Evolutionary conservation across 2,888 invertebrate genomes (phyloP), one percentile per base, ranked within the genome.

Genomic region (Eurois occulta): DNA sequence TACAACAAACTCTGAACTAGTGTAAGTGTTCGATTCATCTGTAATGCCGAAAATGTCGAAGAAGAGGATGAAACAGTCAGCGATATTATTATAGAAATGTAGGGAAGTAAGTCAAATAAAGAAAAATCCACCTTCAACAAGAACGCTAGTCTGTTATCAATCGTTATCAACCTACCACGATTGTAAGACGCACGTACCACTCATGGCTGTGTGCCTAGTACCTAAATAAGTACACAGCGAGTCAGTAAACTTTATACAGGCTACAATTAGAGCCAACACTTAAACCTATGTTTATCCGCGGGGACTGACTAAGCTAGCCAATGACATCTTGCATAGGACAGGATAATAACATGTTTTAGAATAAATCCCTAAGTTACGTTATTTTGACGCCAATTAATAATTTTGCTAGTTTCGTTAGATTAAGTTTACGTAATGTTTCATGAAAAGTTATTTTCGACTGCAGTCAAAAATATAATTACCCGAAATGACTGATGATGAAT

Each of bases 171-270:
- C 78, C 78, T 72, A 75, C 67, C 77, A 81, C 76, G 83, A 86
- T 87, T 80, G 80, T 72, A 71, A 80, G 76, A 79, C 80, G 78
- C 83, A 84, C 77, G 79, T 84, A 78, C 60, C 66, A 67, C 75
- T 82, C 46, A 43, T 62, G 58, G 74, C 58, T 75, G 72, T 81
- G 76, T 87, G 83, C 83, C 62, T 76, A 65, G 41, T 41, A 41
- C 65, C 41, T 41, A 65, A 8, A 41, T 65, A 77, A 69, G 72
- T 65, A 68, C 73, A 62, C 41, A 28, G 58, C 58, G 64, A 78
- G 88, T 87, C 88, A 86, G 77, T 88, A 86, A 88, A 88, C 88
- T 89, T 88, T 88, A 78, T 78, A 75, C 77, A 84, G 28, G 73
- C 83, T 84, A 87, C 74, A 86, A 68, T 86, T 72, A 86, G 80